These are phyloP conservation scores for Drosophila sechellia DNA, from an alignment of 1,140 invertebrate genomes.

Conservation along the genomic window DNA sequence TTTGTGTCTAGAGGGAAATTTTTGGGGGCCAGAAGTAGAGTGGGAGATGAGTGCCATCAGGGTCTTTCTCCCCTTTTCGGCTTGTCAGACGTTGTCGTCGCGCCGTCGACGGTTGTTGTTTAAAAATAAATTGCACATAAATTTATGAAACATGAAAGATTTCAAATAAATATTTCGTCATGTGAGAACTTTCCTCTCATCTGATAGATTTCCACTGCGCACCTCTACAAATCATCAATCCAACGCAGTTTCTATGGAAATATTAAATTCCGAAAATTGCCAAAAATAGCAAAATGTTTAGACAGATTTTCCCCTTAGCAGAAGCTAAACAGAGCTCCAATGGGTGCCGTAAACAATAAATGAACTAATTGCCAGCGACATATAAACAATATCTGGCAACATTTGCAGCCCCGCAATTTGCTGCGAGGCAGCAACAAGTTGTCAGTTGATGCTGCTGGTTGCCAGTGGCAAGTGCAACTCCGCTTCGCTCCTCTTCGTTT, in stretches of 20 bases:
- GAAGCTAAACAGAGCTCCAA: conserved; percentile 16
- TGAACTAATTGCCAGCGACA: conserved; percentile 79
- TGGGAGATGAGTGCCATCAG: conserved; percentile 11
- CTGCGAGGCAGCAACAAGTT: conserved; percentile 11
- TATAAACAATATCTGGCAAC: conserved; percentile 68
- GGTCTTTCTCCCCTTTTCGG: conserved; percentile 43
- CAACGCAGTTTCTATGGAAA: conserved; percentile 5
- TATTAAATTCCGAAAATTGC: neutral
- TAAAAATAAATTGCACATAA: conserved; percentile 82
- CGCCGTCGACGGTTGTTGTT: conserved; percentile 61
- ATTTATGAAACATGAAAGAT: conserved; percentile 83
- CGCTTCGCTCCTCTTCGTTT: conserved; percentile 19
- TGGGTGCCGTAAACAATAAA: conserved; percentile 37
- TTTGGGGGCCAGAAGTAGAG: neutral
- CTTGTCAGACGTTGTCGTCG: conserved; percentile 60
- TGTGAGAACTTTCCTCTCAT: conserved; percentile 16
- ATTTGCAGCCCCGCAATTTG: conserved; percentile 15
- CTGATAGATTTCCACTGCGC: conserved; percentile 7
- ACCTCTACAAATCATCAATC: conserved; percentile 6
- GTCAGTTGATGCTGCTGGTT: conserved; percentile 6
- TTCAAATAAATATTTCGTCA: conserved; percentile 83
- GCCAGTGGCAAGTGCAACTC: conserved; percentile 54
- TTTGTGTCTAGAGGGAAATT: conserved; percentile 34
- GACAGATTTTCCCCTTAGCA: neutral
- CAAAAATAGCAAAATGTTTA: conserved; percentile 21